Percentiles rank a stretch among this genome's conserved stretches.
Conservation (phyloP, 2,888 invertebrate species). For the Temnothorax rugatulus region DNA sequence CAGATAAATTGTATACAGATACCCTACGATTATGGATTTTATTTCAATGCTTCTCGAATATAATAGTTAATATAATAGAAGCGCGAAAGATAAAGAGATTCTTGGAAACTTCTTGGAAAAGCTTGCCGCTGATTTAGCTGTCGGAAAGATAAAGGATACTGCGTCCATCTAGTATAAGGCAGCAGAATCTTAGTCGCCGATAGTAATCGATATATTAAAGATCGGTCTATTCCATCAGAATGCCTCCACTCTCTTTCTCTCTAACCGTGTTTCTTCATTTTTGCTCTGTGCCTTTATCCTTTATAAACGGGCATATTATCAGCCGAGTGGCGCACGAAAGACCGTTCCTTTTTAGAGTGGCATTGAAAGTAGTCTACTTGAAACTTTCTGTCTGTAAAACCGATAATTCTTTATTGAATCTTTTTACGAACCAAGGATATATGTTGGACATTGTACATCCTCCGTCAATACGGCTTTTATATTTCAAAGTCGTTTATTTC, state of each 20-base stretch:
- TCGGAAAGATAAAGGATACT: background rate
- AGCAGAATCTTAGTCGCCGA: background rate
- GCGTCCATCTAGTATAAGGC: background rate
- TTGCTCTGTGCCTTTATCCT: conserved; percentile 16
- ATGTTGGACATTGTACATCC: background rate
- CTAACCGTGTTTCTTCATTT: background rate
- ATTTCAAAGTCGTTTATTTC: conserved; percentile 34
- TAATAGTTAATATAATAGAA: background rate
- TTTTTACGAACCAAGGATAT: background rate
- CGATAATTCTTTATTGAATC: conserved; percentile 26
- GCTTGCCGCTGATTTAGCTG: background rate
- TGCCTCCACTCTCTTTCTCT: background rate
- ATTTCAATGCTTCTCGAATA: background rate
- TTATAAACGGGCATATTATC: conserved; percentile 10
- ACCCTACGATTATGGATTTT: background rate
- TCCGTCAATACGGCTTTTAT: background rate
- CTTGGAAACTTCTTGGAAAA: background rate
- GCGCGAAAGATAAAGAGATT: background rate
- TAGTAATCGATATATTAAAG: conserved; percentile 29
- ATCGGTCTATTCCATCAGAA: background rate
- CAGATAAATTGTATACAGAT: too few relatives aligned
- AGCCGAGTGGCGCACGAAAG: background rate
- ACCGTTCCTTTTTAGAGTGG: conserved; percentile 13
- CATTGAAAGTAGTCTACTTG: conserved; percentile 24
- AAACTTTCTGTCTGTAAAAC: conserved; percentile 24